Evolutionary conservation across 2,113 vertebrate species (phyloP).

Genomic region (Irena cyanogastra): DNA sequence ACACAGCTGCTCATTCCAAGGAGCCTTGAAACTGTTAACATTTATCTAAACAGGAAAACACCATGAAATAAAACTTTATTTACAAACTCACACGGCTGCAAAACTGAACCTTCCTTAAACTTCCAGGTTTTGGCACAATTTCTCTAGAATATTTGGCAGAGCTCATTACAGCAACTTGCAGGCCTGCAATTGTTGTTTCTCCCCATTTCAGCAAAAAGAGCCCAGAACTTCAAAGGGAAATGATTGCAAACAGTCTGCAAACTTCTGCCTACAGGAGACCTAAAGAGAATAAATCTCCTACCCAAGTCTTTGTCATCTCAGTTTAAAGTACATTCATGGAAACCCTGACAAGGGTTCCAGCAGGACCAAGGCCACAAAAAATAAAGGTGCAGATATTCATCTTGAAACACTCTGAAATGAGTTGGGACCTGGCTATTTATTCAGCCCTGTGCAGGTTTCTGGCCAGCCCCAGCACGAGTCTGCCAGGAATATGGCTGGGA

Average conservation of each 20-base stretch:
- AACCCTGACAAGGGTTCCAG: not conserved
- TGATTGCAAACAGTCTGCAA: not conserved
- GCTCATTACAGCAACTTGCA: not conserved
- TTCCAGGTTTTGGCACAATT: not conserved
- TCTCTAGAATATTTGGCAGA: not conserved
- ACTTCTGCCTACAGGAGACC: not conserved
- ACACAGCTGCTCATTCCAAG: slow-evolving; percentile 47
- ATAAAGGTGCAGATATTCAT: not conserved
- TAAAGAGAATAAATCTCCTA: not conserved
- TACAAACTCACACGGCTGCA: slow-evolving; percentile 45
- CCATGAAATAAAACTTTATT: slow-evolving; percentile 45
- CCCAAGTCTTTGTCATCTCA: not conserved
- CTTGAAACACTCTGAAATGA: not conserved
- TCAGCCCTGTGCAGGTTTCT: not conserved
- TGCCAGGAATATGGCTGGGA: not conserved
- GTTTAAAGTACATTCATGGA: not conserved
- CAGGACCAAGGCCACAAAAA: not conserved
- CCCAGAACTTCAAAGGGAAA: not conserved
- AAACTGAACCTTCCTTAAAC: slow-evolving; percentile 15
- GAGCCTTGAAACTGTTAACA: slow-evolving; percentile 40
- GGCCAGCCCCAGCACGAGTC: not conserved
- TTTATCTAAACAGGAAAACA: slow-evolving; percentile 55
- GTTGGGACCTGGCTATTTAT: not conserved
- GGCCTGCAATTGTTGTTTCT: not conserved
- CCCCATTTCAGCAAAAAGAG: not conserved